A percentile compares a stretch with the other conserved stretches of the same genome.
Evolutionary conservation across 2,888 invertebrate genomes (phyloP).

Genomic region (Caenorhabditis sp.): DNA sequence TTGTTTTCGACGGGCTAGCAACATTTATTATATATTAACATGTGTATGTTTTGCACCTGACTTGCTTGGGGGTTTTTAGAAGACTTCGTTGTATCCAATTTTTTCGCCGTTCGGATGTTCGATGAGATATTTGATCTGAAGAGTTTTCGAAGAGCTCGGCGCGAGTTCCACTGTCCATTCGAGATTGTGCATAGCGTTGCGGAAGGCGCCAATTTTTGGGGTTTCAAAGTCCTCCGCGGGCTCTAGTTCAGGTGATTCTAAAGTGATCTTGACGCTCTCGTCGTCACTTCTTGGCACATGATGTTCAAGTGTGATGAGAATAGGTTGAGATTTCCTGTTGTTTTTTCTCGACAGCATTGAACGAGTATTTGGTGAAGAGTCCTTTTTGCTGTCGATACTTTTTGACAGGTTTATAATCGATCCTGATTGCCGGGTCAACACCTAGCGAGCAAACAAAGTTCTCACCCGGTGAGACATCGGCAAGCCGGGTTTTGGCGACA

Average conservation of each 20-base stretch:
- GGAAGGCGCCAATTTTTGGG: constrained; percentile 31
- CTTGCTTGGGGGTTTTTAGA: constrained; percentile 6
- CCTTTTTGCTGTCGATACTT: constrained; percentile 70
- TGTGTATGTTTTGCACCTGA: too few species aligned
- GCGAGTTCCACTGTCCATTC: constrained; percentile 49
- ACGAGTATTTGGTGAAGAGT: constrained; percentile 47
- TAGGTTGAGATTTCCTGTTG: constrained; percentile 39
- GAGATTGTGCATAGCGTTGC: constrained; percentile 46
- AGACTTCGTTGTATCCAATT: constrained; percentile 44
- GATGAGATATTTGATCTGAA: constrained; percentile 46
- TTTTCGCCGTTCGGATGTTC: constrained; percentile 54
- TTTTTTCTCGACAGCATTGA: constrained; percentile 59
- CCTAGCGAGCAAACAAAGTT: constrained; percentile 70
- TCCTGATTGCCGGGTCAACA: constrained; percentile 71
- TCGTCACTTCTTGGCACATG: constrained; percentile 61
- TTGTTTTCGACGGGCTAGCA: too few species aligned
- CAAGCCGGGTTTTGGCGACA: constrained; percentile 62
- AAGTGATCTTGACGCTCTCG: constrained; percentile 61
- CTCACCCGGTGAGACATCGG: background rate
- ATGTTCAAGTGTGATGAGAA: constrained; percentile 56
- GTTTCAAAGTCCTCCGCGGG: constrained; percentile 15
- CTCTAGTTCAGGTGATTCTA: constrained; percentile 15
- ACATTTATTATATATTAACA: too few species aligned
- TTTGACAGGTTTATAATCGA: constrained; percentile 71
- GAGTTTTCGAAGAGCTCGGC: constrained; percentile 13